Evolutionary conservation across 2,888 invertebrate species (phyloP).

Genomic region (Eremobia ochroleuca): DNA sequence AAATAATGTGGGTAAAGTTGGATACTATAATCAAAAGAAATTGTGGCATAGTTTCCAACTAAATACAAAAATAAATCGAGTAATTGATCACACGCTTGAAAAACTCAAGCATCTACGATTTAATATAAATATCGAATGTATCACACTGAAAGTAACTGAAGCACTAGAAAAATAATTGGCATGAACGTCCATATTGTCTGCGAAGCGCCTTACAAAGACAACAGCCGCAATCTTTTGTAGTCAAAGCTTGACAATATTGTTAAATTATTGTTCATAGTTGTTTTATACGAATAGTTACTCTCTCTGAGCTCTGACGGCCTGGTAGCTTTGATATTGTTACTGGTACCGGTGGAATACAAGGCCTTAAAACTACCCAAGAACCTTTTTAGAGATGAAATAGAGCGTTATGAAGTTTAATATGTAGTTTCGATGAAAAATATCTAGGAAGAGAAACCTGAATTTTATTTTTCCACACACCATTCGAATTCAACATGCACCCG

Average conservation of each 20-base stretch:
- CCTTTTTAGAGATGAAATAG: not conserved
- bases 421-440: not conserved
- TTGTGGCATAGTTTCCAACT: not conserved
- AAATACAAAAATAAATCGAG: not conserved
- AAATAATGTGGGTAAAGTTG: not conserved
- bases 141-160: conserved; percentile 31
- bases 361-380: not conserved
- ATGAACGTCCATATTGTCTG: conserved; percentile 56
- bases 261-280: conserved; percentile 8
- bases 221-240: conserved; percentile 60
- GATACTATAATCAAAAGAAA: conserved; percentile 6
- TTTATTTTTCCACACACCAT: not conserved
- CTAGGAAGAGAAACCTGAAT: not conserved
- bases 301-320: not conserved
- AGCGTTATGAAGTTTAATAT: not conserved
- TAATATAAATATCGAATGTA: conserved; percentile 30
- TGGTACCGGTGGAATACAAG: not conserved
- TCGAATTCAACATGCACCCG: not conserved
- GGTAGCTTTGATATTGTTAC: not conserved
- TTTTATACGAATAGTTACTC: conserved; percentile 9
- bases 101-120: conserved; percentile 5
- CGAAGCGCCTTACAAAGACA: conserved; percentile 64
- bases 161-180: conserved; percentile 74
- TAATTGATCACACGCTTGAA: conserved; percentile 11
- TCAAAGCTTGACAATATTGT: conserved; percentile 62